A percentile compares a stretch with the other conserved stretches of the same genome.
Conservation (phyloP, 2,888 invertebrate species). For the Hirtodrosophila alboralis region DNA sequence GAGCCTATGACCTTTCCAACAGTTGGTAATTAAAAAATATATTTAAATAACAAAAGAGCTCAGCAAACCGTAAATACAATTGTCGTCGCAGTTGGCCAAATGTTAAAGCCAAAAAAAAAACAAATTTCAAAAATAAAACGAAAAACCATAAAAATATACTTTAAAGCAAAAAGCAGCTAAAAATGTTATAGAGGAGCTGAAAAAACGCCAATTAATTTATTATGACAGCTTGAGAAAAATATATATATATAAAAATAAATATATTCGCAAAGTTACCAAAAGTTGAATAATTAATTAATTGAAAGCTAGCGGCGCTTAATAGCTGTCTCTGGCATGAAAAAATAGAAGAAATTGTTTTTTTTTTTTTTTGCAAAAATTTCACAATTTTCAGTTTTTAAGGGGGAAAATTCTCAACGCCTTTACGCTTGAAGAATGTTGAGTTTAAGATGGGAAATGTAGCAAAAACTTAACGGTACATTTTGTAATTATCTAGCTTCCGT, state of each 20-base stretch:
- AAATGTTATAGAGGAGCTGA: conserved; percentile 12
- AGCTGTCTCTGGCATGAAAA: conserved; percentile 4
- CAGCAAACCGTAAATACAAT: conserved; percentile 79
- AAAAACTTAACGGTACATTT: conserved; percentile 57
- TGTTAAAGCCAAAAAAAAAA: conserved; percentile 30
- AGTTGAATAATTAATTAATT: conserved; percentile 44
- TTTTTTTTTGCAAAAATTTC: conserved; percentile 44
- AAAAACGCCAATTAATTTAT: conserved; percentile 52
- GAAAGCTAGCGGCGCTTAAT: neutral
- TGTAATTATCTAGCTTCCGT: conserved; percentile 59
- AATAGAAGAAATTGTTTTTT: neutral
- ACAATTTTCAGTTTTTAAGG: conserved; percentile 24
- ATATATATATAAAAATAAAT: too few relatives aligned
- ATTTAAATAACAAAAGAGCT: conserved; percentile 73
- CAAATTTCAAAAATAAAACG: conserved; percentile 24
- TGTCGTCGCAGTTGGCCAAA: conserved; percentile 62
- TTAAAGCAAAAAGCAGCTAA: conserved; percentile 26
- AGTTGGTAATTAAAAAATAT: conserved; percentile 62
- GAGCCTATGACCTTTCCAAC: conserved; percentile 66
- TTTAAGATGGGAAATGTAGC: conserved; percentile 57
- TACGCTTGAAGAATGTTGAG: conserved; percentile 39
- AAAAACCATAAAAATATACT: conserved; percentile 1
- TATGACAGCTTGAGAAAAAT: conserved; percentile 56
- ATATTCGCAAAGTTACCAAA: conserved; percentile 19
- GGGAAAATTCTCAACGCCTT: conserved; percentile 31